Base-by-base conservation (phyloP, 2,797 vertebrate genomes). In the Chromis chromis region DNA sequence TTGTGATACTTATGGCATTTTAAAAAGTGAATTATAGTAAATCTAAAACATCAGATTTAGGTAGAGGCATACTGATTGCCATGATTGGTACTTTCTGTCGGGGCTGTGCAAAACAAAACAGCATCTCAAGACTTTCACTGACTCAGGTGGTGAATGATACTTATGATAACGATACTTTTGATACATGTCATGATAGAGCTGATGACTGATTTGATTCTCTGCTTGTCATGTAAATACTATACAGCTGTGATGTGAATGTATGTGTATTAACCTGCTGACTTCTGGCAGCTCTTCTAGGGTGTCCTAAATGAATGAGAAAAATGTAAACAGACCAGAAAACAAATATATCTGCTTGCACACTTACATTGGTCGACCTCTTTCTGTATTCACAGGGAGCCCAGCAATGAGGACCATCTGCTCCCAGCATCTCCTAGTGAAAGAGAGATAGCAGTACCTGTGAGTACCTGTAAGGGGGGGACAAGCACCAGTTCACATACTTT, bases 381-480 rank as follows among this genome's bases (percentile, higher is more conserved):
- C 4, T 70, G 25, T 59, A 1, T 79, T 33, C 42, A n/a, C 59
- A 91, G 83, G 70, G 82, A 72, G 7, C 68, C 71, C 74, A 73
- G 71, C 77, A 83, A 56, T 3, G 92, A 94, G 78, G 93, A 91
- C 39, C 94, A 95, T 77, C 93, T 95, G 56, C 93, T 95, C 52
- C 94, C 95, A 60, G 94, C 94, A 0, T 95, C 94, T 6, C 94
- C 94, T 77, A 95, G 94, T 65, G 94, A 95, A 53, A 72, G 87
- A 74, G 94, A 95, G 82, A 94, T 95, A 16, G 94, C 94, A 19
- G 92, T 94, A 42, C 94, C 94, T 46, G 94, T 95, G 76, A 92
- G 94, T 79, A 22, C 21, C 11, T 42, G 28, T 36, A 7, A 36
- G 19, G 28, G 22, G 10, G 8, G 36, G 36, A 16, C 40, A 4